Evolutionary conservation across 2,888 invertebrate genomes (phyloP).

Genomic region (Myathropa florea): DNA sequence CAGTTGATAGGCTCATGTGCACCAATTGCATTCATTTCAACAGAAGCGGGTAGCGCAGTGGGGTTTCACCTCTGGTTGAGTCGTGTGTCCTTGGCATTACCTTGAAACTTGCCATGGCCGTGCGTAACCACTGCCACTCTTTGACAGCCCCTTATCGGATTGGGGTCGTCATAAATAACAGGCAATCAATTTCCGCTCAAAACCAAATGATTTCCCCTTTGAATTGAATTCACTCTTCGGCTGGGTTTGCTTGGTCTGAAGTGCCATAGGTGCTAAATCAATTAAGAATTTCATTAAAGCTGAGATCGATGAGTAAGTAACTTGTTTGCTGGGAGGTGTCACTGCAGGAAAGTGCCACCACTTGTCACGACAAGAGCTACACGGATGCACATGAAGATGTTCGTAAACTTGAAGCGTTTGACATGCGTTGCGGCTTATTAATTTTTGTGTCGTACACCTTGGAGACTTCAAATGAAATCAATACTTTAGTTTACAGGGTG

Average conservation of each 20-base stretch:
- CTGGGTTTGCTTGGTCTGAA: background rate
- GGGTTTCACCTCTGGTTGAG: background rate
- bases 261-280: background rate
- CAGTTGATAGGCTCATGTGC: background rate
- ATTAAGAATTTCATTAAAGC: background rate
- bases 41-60: background rate
- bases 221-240: background rate
- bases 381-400: too few relatives aligned
- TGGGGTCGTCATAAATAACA: background rate
- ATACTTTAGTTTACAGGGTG: too few relatives aligned
- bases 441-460: too few relatives aligned
- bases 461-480: too few relatives aligned
- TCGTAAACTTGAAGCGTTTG: too few relatives aligned
- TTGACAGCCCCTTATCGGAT: background rate
- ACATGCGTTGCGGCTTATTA: too few relatives aligned
- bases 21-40: conserved; percentile 5
- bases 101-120: too few relatives aligned
- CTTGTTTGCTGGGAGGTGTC: background rate
- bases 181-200: background rate
- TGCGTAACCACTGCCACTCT: too few relatives aligned
- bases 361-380: too few relatives aligned
- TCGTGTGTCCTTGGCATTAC: too few relatives aligned
- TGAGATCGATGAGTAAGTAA: background rate
- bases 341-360: too few relatives aligned
- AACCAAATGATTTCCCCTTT: background rate